Conservation (phyloP, 2,113 vertebrate species). For the Orycteropus afer region DNA sequence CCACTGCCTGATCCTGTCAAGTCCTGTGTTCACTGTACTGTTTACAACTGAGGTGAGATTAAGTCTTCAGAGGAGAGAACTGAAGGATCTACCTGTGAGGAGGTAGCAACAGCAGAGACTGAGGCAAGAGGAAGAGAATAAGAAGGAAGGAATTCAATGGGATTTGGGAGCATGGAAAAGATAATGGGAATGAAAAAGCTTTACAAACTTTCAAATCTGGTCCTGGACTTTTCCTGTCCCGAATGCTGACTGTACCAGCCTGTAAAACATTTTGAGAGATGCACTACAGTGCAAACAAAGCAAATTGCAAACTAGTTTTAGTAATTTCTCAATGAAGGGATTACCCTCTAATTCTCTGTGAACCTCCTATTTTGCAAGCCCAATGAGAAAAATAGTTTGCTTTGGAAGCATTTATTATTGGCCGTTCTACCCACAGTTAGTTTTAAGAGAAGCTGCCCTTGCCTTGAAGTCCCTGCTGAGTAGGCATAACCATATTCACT, state of each 20-base stretch:
- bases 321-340: constrained; percentile 59
- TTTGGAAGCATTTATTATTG: background rate
- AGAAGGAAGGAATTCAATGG: background rate
- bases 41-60: background rate
- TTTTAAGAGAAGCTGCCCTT: background rate
- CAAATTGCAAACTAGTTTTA: constrained; percentile 14
- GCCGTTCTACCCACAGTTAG: background rate
- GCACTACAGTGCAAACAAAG: background rate
- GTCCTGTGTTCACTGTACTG: background rate
- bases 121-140: background rate
- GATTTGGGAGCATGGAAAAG: background rate
- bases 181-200: background rate
- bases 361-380: constrained; percentile 31
- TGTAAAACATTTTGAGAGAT: constrained; percentile 10
- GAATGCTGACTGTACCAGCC: background rate
- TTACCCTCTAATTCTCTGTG: constrained; percentile 21
- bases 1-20: background rate
- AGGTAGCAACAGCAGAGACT: background rate
- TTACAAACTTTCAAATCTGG: background rate
- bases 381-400: background rate
- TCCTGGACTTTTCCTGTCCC: background rate
- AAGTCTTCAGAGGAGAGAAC: background rate
- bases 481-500: background rate
- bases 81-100: background rate
- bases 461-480: background rate